phyloP scores from a whole-genome alignment of 2,797 vertebrate genomes.

The Chrosomus eos region DNA sequence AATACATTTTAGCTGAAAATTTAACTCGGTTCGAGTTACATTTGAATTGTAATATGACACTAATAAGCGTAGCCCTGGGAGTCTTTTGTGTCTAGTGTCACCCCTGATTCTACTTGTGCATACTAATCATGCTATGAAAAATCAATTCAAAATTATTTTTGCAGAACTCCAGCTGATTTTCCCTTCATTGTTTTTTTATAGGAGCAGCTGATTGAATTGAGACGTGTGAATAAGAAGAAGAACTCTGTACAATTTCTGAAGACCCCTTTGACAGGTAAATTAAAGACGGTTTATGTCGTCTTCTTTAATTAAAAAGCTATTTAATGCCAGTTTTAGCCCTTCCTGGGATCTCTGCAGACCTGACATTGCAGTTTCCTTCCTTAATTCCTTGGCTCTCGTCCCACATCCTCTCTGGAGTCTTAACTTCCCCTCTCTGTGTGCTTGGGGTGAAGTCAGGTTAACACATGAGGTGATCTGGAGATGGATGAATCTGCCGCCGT shows the following conservation, averaged over 20 bases:
- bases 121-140: slow-evolving; percentile 13
- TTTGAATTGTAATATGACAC: neutral
- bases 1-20: neutral
- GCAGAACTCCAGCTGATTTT: slow-evolving; percentile 40
- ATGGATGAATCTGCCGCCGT: slow-evolving; percentile 64
- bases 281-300: slow-evolving; percentile 29
- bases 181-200: slow-evolving; percentile 38
- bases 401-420: slow-evolving; percentile 27
- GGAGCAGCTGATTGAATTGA: slow-evolving; percentile 37
- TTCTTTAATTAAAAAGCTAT: slow-evolving; percentile 27
- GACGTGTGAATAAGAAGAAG: slow-evolving; percentile 33
- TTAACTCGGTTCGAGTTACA: neutral
- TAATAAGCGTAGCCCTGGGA: neutral
- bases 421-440: slow-evolving; percentile 3
- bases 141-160: slow-evolving; percentile 41
- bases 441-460: slow-evolving; percentile 56
- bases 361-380: slow-evolving; percentile 36
- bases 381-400: neutral
- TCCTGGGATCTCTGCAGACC: slow-evolving; percentile 27
- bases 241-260: slow-evolving; percentile 28
- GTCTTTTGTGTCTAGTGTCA: slow-evolving; percentile 9
- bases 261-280: slow-evolving; percentile 51
- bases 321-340: slow-evolving; percentile 22
- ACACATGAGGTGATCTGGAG: slow-evolving; percentile 62
- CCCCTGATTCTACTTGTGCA: slow-evolving; percentile 9